These are phyloP conservation scores for Microtus ochrogaster DNA, from an alignment of 2,113 vertebrate species.

Conservation along the genomic window DNA sequence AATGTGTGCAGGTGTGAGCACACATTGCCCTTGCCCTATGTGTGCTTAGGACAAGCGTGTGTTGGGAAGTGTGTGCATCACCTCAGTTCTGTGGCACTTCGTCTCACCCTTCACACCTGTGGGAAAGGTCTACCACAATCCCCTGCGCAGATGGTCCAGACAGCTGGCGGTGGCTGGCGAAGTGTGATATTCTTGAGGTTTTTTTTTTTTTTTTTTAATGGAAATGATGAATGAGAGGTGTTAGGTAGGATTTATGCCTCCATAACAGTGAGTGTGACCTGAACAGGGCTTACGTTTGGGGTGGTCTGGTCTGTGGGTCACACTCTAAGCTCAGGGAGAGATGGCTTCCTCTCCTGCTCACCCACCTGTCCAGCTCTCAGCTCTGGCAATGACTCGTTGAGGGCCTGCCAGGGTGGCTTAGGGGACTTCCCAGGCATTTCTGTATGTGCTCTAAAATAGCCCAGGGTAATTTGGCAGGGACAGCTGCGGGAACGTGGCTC, in stretches of 20 bases:
- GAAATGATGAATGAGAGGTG: not conserved
- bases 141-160: not conserved
- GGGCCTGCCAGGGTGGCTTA: not conserved
- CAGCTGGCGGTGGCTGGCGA: not conserved
- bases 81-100: accelerated
- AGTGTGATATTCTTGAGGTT: not conserved
- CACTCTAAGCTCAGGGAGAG: too few species aligned
- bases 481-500: not conserved
- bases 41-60: not conserved
- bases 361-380: not conserved
- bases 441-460: conserved; percentile 2
- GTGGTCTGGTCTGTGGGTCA: not conserved
- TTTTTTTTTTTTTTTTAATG: not conserved
- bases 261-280: not conserved
- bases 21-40: accelerated
- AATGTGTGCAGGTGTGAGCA: not conserved
- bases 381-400: not conserved
- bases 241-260: not conserved
- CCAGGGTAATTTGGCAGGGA: conserved; percentile 1
- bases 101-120: not conserved
- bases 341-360: not conserved
- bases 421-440: not conserved
- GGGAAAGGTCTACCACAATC: not conserved
- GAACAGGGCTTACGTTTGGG: not conserved
- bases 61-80: not conserved